phyloP scores from a whole-genome alignment of 92 coral and sea anemone species.

The Umimayanthus chanpuru region DNA sequence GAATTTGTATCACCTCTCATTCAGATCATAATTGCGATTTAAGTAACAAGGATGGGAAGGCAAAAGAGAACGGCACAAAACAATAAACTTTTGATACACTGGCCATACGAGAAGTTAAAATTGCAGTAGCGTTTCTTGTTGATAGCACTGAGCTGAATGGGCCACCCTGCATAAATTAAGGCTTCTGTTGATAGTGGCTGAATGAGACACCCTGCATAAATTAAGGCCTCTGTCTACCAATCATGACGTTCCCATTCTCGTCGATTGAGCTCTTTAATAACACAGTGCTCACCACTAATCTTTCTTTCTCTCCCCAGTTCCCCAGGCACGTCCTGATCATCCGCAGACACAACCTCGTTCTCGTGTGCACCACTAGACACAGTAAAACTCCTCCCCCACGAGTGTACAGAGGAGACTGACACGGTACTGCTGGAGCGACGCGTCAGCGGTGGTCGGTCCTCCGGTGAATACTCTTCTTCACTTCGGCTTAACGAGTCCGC shows the following conservation, averaged over 20 bases:
- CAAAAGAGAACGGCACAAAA: too few relatives aligned
- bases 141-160: too few relatives aligned
- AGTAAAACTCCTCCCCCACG: conserved; percentile 30
- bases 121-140: too few relatives aligned
- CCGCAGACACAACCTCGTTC: conserved; percentile 1
- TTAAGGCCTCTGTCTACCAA: too few relatives aligned
- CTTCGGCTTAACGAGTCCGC: not conserved
- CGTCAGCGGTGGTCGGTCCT: conserved; percentile 12
- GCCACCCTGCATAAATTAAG: too few relatives aligned
- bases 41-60: too few relatives aligned
- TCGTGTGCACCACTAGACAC: not conserved
- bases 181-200: too few relatives aligned
- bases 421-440: conserved; percentile 35
- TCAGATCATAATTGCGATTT: too few relatives aligned
- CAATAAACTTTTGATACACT: too few relatives aligned
- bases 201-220: too few relatives aligned
- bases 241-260: not conserved
- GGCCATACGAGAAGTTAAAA: too few relatives aligned
- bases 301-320: not conserved
- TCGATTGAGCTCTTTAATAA: not conserved
- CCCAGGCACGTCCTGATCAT: not conserved
- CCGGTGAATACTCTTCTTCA: not conserved
- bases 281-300: not conserved
- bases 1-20: too few relatives aligned
- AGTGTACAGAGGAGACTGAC: conserved; percentile 38